A percentile compares a stretch with the other conserved stretches of the same genome.
Evolutionary conservation across 2,797 vertebrate species (phyloP).

Genomic region (Australoheros facetus): DNA sequence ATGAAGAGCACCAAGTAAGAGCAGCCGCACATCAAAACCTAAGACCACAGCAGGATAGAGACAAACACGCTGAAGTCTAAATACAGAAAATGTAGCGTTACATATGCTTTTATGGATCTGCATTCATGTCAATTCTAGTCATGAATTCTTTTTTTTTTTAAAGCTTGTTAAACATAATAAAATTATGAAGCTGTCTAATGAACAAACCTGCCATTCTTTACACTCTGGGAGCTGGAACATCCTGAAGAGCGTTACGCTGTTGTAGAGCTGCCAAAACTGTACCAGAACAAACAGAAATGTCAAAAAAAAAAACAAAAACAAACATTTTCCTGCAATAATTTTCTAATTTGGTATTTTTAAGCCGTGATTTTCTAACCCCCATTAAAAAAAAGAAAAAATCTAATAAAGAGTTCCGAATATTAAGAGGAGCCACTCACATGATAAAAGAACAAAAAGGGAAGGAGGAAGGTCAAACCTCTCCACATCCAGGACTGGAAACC

Average conservation of each 20-base stretch:
- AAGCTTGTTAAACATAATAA: neutral
- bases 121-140: neutral
- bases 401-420: neutral
- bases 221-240: conserved; percentile 90
- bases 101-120: neutral
- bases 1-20: conserved; percentile 92
- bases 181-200: neutral
- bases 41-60: neutral
- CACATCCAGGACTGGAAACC: conserved; percentile 99
- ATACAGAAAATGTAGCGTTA: neutral
- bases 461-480: conserved; percentile 94
- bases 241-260: conserved; percentile 88
- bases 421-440: conserved; percentile 83
- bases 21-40: conserved; percentile 93
- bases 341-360: neutral
- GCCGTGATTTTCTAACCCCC: too few relatives aligned
- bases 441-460: conserved; percentile 96
- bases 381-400: neutral
- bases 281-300: neutral
- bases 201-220: conserved; percentile 96
- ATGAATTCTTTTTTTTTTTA: neutral
- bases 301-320: neutral
- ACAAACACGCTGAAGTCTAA: neutral
- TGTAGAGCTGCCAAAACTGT: conserved; percentile 97
- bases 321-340: neutral